phyloP scores from a whole-genome alignment of 2,113 vertebrate species.

The Catagonus wagneri region DNA sequence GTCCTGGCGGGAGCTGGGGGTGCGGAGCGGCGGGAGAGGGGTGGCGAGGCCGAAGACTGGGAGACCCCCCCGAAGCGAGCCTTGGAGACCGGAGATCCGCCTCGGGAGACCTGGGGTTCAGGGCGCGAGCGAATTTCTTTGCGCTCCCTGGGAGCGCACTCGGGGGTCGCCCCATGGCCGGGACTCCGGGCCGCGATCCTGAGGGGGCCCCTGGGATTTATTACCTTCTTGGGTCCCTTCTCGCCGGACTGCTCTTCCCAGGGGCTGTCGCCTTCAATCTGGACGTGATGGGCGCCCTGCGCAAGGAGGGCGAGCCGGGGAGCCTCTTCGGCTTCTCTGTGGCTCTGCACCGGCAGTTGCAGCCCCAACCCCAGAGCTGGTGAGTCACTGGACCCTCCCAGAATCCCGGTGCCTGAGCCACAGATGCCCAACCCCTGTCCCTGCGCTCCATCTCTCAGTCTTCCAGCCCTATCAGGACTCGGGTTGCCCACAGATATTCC shows the following conservation, averaged over 20 bases:
- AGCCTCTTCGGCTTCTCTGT: constrained; percentile 96
- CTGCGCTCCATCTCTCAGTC: neutral
- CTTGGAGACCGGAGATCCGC: neutral
- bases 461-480: neutral
- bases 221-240: constrained; percentile 72
- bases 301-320: constrained; percentile 91
- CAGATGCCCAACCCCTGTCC: neutral
- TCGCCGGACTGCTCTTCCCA: constrained; percentile 75
- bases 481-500: neutral
- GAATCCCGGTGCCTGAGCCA: neutral
- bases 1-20: neutral
- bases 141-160: neutral
- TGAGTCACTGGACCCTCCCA: constrained; percentile 86
- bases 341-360: constrained; percentile 93
- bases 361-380: constrained; percentile 92
- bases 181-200: neutral
- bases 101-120: neutral
- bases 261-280: constrained; percentile 91
- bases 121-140: neutral
- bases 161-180: constrained; percentile 58
- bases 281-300: constrained; percentile 91
- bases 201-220: constrained; percentile 39
- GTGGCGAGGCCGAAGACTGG: neutral
- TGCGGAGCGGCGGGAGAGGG: neutral
- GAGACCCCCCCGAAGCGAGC: neutral